phyloP scores from a whole-genome alignment of 2,888 invertebrate species.

The Nesidiocoris tenuis region DNA sequence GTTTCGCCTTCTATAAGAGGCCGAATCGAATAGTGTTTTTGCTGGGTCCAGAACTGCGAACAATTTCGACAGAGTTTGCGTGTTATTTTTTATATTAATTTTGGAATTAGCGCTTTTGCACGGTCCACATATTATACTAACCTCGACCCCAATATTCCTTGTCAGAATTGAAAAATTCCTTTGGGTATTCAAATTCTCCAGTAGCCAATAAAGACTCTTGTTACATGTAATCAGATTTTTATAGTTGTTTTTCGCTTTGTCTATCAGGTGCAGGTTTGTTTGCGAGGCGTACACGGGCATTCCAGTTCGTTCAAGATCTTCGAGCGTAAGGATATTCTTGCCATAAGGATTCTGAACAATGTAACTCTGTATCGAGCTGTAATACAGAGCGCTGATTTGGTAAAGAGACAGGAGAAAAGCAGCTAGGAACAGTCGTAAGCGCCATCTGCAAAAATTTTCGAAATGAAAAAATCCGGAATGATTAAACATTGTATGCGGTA shows the following conservation, averaged over 20 bases:
- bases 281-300: conserved; percentile 10
- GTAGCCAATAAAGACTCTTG: neutral
- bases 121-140: neutral
- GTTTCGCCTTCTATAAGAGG: neutral
- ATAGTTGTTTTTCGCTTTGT: neutral
- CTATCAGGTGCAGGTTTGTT: neutral
- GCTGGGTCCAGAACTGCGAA: conserved; percentile 1
- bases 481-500: too few species aligned
- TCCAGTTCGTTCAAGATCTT: neutral
- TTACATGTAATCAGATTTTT: neutral
- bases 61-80: too few species aligned
- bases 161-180: conserved; percentile 7
- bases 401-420: neutral
- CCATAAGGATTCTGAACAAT: conserved; percentile 1
- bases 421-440: neutral
- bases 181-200: neutral
- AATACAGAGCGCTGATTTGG: conserved; percentile 18
- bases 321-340: neutral
- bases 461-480: too few species aligned
- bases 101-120: too few species aligned
- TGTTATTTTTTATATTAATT: too few species aligned
- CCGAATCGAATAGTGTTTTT: neutral
- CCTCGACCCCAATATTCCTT: neutral
- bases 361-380: conserved; percentile 24
- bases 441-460: neutral